Evolutionary conservation across 2,797 vertebrate species (phyloP).

Genomic region (Champsocephalus gunnari): DNA sequence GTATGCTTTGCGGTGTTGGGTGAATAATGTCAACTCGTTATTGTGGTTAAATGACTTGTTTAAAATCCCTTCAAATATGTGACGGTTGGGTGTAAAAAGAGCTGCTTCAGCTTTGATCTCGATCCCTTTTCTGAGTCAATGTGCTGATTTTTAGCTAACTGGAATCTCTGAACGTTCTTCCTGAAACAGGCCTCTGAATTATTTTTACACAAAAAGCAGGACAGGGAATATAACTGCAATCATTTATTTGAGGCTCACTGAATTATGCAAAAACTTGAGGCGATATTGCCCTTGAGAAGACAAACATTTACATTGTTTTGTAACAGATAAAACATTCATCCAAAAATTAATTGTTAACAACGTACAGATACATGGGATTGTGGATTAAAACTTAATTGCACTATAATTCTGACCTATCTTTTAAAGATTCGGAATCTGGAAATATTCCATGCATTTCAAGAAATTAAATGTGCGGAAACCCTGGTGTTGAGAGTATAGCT

Average conservation of each 20-base stretch:
- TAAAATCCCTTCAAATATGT: neutral
- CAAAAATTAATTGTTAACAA: slow-evolving; percentile 5
- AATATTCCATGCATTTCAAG: too few relatives aligned
- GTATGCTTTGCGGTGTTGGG: neutral
- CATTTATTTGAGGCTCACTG: slow-evolving; percentile 59
- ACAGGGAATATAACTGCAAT: slow-evolving; percentile 22
- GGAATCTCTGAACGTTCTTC: neutral
- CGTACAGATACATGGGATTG: slow-evolving; percentile 15
- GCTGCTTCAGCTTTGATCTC: neutral
- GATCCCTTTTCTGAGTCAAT: neutral
- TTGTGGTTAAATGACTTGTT: neutral
- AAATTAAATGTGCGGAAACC: too few relatives aligned
- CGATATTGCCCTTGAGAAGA: slow-evolving; percentile 6
- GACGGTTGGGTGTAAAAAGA: too few relatives aligned
- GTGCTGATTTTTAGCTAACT: neutral
- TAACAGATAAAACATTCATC: slow-evolving; percentile 20
- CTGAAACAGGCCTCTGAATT: neutral
- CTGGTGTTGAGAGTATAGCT: too few relatives aligned
- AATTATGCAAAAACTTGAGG: slow-evolving; percentile 37
- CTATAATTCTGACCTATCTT: too few relatives aligned
- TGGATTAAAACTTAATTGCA: too few relatives aligned
- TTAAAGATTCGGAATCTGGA: too few relatives aligned
- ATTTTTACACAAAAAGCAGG: neutral
- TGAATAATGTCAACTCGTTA: neutral
- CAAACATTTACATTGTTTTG: slow-evolving; percentile 14